These are phyloP conservation scores for Apodemia arnacis DNA, from an alignment of 2,888 invertebrate species.

Conservation along the genomic window DNA sequence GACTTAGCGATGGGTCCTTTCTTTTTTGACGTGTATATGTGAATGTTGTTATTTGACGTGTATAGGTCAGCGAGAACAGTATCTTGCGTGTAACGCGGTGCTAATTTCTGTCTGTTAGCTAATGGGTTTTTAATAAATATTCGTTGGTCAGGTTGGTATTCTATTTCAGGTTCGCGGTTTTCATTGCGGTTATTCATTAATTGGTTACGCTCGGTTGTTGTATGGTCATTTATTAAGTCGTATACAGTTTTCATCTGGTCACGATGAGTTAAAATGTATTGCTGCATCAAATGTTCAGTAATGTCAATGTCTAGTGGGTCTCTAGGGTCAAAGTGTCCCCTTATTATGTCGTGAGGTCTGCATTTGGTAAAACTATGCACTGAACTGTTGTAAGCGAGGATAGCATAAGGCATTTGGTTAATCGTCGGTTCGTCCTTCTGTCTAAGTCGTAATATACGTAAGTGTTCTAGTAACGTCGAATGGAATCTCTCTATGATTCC, in stretches of 20 bases:
- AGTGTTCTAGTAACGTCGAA: constrained; percentile 41
- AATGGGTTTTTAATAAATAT: not conserved
- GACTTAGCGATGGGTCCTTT: too few relatives aligned
- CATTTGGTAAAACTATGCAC: constrained; percentile 16
- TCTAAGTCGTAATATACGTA: constrained; percentile 42
- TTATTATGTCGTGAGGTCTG: constrained; percentile 75
- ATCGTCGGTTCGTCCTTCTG: constrained; percentile 23
- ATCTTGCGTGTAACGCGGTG: constrained; percentile 46
- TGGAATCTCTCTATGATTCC: constrained; percentile 67
- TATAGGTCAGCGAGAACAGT: too few relatives aligned
- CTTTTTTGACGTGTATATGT: too few relatives aligned
- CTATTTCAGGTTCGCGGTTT: constrained; percentile 47
- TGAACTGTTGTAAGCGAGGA: too few relatives aligned
- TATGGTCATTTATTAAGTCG: too few relatives aligned
- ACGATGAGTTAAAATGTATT: constrained; percentile 53
- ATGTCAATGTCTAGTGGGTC: constrained; percentile 46
- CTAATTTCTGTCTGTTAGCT: constrained; percentile 22
- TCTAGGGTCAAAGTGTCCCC: constrained; percentile 67
- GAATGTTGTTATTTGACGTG: too few relatives aligned
- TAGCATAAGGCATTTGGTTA: constrained; percentile 18
- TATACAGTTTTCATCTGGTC: constrained; percentile 59
- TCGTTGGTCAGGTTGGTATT: constrained; percentile 42
- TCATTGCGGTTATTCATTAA: constrained; percentile 42
- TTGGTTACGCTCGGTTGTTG: constrained; percentile 46
- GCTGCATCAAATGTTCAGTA: constrained; percentile 45